A percentile compares a stretch with the other conserved stretches of the same genome.
phyloP scores from a whole-genome alignment of 2,888 invertebrate genomes.

The Sturmia bella region DNA sequence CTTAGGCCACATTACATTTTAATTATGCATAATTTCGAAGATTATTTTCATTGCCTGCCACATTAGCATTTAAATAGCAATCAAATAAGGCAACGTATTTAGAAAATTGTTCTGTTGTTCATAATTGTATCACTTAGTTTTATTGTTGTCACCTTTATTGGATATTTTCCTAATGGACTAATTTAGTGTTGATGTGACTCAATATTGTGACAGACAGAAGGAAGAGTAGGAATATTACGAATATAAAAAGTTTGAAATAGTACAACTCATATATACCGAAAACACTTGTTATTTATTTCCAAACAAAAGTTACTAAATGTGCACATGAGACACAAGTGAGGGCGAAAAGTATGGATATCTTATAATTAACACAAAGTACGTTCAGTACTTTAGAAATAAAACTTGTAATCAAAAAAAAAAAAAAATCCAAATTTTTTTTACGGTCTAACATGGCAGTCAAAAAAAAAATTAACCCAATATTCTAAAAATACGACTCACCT shows the following conservation, averaged over 20 bases:
- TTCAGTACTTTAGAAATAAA: too few relatives aligned
- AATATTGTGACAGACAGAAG: neutral
- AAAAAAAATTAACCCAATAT: too few relatives aligned
- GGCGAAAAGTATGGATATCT: too few relatives aligned
- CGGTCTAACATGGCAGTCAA: too few relatives aligned
- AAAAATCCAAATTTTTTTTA: too few relatives aligned
- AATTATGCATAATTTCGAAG: neutral
- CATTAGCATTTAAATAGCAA: slow-evolving; percentile 5
- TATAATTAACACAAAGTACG: too few relatives aligned
- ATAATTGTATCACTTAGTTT: slow-evolving; percentile 44
- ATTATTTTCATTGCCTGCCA: neutral
- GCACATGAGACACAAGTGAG: too few relatives aligned
- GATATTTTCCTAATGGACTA: slow-evolving; percentile 41
- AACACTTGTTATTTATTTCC: too few relatives aligned
- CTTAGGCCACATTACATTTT: neutral
- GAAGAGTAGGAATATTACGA: neutral
- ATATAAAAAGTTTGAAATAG: neutral
- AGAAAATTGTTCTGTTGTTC: slow-evolving; percentile 5
- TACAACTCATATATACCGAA: too few relatives aligned
- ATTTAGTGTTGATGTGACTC: slow-evolving; percentile 47
- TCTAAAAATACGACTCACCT: too few relatives aligned
- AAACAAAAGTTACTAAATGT: too few relatives aligned
- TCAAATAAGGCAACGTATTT: slow-evolving; percentile 4
- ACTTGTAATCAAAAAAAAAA: too few relatives aligned
- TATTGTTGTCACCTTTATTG: slow-evolving; percentile 51